A percentile compares a stretch with the other conserved stretches of the same genome.
Conservation (phyloP, 2,888 invertebrate species). For the Ceriagrion tenellum region DNA sequence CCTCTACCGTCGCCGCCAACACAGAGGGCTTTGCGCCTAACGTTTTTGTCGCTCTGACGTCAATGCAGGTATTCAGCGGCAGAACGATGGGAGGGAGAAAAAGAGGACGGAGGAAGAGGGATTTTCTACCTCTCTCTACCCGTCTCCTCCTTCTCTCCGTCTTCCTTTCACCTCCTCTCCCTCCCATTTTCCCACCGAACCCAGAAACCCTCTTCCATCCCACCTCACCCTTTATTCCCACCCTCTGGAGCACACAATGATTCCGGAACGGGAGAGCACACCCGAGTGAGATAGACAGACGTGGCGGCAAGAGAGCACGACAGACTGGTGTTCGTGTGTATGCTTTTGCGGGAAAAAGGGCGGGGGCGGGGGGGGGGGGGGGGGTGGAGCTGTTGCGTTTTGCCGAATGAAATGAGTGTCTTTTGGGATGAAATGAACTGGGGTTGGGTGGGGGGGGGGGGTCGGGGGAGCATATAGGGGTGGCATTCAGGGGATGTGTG, state of each 20-base stretch:
- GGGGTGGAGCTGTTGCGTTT: slow-evolving; percentile 46
- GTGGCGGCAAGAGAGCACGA: not conserved
- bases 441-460: too few species aligned
- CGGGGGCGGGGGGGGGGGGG: not conserved
- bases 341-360: not conserved
- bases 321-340: not conserved
- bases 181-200: not conserved
- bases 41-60: slow-evolving; percentile 63
- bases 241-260: slow-evolving; percentile 20
- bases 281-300: not conserved
- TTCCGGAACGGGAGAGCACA: not conserved
- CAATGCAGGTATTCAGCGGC: slow-evolving; percentile 48
- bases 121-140: slow-evolving; percentile 1
- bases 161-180: not conserved
- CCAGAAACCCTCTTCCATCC: not conserved
- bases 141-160: not conserved
- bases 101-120: too few species aligned
- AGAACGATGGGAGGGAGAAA: not conserved
- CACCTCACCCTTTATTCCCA: not conserved
- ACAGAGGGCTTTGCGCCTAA: not conserved
- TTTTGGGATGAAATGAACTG: slow-evolving; percentile 28
- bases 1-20: not conserved
- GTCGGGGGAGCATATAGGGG: not conserved
- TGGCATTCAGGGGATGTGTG: not conserved
- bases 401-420: slow-evolving; percentile 45